phyloP scores from a whole-genome alignment of 2,888 invertebrate species.

The Tortrix viridana region DNA sequence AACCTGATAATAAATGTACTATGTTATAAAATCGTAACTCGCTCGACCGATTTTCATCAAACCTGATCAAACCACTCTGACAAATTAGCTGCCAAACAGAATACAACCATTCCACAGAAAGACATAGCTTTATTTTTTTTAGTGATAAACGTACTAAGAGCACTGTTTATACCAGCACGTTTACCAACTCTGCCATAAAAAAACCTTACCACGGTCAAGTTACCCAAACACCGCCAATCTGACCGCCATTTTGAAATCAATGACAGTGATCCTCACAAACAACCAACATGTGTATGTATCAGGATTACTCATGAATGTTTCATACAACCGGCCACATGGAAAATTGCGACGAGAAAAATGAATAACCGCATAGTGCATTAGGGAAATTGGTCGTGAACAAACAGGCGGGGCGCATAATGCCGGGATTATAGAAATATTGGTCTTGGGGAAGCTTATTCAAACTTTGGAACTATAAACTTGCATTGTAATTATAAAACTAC shows the following conservation, averaged over 20 bases:
- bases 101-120: too few species aligned
- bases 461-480: not conserved
- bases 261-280: conserved; percentile 23
- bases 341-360: conserved; percentile 43
- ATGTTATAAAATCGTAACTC: too few species aligned
- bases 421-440: conserved; percentile 35
- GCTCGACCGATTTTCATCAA: too few species aligned
- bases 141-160: too few species aligned
- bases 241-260: conserved; percentile 17
- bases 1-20: too few species aligned
- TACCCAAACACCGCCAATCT: conserved; percentile 3
- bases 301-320: conserved; percentile 50
- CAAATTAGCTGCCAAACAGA: too few species aligned
- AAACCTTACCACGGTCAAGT: not conserved
- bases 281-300: conserved; percentile 25
- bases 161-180: too few species aligned
- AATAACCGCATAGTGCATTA: conserved; percentile 48
- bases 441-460: conserved; percentile 17
- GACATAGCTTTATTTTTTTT: too few species aligned
- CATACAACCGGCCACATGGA: conserved; percentile 46
- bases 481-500: too few species aligned
- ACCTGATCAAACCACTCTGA: too few species aligned
- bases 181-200: too few species aligned
- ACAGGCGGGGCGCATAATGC: conserved; percentile 22
- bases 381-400: conserved; percentile 54